phyloP scores from a whole-genome alignment of 1,140 invertebrate species.

The Macrocentrus cingulum region DNA sequence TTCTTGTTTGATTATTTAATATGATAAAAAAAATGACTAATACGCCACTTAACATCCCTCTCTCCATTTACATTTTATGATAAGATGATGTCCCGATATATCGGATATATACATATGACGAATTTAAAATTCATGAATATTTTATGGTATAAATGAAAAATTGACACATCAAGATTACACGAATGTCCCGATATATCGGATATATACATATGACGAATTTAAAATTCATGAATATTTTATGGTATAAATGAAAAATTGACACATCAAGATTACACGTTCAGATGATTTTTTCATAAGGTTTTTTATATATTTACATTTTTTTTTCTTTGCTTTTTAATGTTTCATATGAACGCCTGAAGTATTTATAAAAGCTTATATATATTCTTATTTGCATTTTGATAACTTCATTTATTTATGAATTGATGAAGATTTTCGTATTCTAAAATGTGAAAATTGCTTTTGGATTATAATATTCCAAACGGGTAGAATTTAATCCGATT shows the following conservation, averaged over 20 bases:
- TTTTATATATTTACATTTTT: too few relatives aligned
- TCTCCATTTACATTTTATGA: conserved; percentile 8
- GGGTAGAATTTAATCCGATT: too few relatives aligned
- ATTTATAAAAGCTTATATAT: too few relatives aligned
- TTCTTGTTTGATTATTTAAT: too few relatives aligned
- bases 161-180: conserved; percentile 13
- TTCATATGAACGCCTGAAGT: too few relatives aligned
- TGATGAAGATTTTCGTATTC: too few relatives aligned
- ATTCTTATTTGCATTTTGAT: too few relatives aligned
- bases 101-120: conserved; percentile 3
- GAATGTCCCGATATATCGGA: conserved; percentile 11
- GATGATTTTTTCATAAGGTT: too few relatives aligned
- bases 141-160: neutral
- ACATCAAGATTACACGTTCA: neutral
- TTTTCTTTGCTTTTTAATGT: too few relatives aligned
- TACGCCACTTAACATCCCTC: conserved; percentile 10
- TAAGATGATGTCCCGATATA: conserved; percentile 10
- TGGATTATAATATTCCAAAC: too few relatives aligned
- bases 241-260: neutral
- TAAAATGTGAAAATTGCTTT: too few relatives aligned
- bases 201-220: conserved; percentile 2
- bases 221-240: conserved; percentile 11
- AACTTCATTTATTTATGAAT: too few relatives aligned
- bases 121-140: conserved; percentile 16
- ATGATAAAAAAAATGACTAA: conserved; percentile 8